These are phyloP conservation scores for Scaptomyza hsui DNA, from an alignment of 1,140 invertebrate species.

Conservation along the genomic window DNA sequence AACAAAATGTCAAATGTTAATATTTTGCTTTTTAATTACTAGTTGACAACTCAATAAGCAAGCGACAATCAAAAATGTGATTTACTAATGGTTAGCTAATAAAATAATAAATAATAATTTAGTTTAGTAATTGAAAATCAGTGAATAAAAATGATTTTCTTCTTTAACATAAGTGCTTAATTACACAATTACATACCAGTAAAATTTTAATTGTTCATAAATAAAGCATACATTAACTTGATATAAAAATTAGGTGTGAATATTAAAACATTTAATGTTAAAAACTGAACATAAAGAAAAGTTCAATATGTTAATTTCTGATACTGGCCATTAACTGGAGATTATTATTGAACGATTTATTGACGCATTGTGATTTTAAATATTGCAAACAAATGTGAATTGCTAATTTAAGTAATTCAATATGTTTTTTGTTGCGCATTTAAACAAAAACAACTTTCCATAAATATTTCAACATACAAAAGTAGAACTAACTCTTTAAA, in stretches of 20 bases:
- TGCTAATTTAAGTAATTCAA: conserved; percentile 16
- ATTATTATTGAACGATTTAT: conserved; percentile 14
- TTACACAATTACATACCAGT: too few relatives aligned
- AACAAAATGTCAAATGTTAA: too few relatives aligned
- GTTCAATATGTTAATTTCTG: not conserved
- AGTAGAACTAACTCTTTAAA: too few relatives aligned
- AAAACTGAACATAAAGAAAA: not conserved
- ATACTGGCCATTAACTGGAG: not conserved
- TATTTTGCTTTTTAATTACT: too few relatives aligned
- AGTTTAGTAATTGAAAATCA: too few relatives aligned
- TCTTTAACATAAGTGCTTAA: too few relatives aligned
- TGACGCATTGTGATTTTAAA: not conserved
- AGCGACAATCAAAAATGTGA: too few relatives aligned
- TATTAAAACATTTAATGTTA: not conserved
- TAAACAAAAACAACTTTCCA: not conserved
- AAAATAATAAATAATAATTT: too few relatives aligned
- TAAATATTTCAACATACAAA: not conserved
- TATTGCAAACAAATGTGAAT: not conserved
- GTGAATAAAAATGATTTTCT: too few relatives aligned
- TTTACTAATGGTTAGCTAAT: too few relatives aligned
- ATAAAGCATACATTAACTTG: not conserved
- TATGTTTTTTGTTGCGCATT: not conserved
- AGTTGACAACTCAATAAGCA: too few relatives aligned
- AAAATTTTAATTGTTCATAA: not conserved
- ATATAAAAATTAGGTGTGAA: not conserved